Conservation (phyloP, 2,888 invertebrate species). For the Spialia ferax region DNA sequence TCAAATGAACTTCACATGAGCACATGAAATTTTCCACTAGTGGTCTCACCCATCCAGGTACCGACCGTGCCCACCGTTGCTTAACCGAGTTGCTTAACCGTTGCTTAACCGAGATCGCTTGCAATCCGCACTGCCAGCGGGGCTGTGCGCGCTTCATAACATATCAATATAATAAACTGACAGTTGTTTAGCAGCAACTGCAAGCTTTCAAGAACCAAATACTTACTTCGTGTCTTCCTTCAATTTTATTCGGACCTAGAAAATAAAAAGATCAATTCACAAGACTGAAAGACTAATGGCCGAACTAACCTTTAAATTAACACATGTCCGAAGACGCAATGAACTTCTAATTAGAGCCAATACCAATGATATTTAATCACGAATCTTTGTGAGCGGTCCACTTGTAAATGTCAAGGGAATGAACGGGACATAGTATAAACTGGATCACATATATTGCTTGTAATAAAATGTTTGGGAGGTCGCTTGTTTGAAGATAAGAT, state of each 20-base stretch:
- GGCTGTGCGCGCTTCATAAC: no score
- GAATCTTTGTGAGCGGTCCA: conserved; percentile 32
- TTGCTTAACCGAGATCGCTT: no score
- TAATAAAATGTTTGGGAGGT: conserved; percentile 21
- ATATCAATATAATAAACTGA: no score
- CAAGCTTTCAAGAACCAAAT: background rate
- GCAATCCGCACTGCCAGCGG: no score
- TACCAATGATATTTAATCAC: conserved; percentile 33
- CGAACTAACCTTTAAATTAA: conserved; percentile 30
- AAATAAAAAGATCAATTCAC: background rate
- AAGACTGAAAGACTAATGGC: conserved; percentile 21
- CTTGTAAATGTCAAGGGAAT: conserved; percentile 43
- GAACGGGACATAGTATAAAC: conserved; percentile 19
- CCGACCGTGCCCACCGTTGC: no score
- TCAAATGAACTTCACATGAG: background rate
- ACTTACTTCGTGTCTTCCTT: background rate
- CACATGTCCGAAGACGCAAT: conserved; percentile 32
- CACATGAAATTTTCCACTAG: no score
- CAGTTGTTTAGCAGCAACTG: no score
- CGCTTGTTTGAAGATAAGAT: conserved; percentile 1
- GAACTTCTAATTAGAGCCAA: conserved; percentile 35
- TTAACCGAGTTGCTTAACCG: no score
- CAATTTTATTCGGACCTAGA: background rate
- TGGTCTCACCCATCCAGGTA: no score
- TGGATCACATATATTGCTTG: conserved; percentile 33